phyloP scores from a whole-genome alignment of 1,140 invertebrate species.

The Liolophura sinensis region DNA sequence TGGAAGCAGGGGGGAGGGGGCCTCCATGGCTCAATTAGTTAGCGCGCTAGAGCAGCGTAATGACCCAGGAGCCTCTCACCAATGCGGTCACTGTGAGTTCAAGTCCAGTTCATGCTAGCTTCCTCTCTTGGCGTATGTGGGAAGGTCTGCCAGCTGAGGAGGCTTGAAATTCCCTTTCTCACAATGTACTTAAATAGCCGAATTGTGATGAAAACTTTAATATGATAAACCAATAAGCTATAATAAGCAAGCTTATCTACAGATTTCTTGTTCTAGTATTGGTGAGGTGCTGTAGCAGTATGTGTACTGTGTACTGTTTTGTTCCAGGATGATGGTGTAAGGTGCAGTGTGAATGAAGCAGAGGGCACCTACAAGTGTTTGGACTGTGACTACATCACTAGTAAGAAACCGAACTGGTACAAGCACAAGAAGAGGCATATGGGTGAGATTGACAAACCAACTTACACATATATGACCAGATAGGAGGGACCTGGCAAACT shows the following conservation, averaged over 20 bases:
- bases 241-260: neutral
- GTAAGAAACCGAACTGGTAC: constrained; percentile 47
- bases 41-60: too few species aligned
- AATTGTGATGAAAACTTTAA: neutral
- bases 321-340: constrained; percentile 17
- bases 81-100: too few species aligned
- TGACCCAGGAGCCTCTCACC: too few species aligned
- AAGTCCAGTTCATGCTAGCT: too few species aligned
- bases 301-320: constrained; percentile 10
- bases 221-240: neutral
- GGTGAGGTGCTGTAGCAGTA: neutral
- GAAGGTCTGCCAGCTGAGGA: too few species aligned
- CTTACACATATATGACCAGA: neutral
- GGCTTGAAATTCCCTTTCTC: neutral
- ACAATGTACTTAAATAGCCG: neutral
- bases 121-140: too few species aligned
- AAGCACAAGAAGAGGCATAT: constrained; percentile 52
- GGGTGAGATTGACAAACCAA: constrained; percentile 21
- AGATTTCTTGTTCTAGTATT: neutral
- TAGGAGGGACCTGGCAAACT: neutral
- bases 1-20: too few species aligned
- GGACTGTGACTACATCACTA: constrained; percentile 44
- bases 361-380: constrained; percentile 40
- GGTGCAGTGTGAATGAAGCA: constrained; percentile 21
- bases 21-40: too few species aligned